These are phyloP conservation scores for Dendrolimus houi DNA, from an alignment of 2,888 invertebrate genomes.

Conservation along the genomic window DNA sequence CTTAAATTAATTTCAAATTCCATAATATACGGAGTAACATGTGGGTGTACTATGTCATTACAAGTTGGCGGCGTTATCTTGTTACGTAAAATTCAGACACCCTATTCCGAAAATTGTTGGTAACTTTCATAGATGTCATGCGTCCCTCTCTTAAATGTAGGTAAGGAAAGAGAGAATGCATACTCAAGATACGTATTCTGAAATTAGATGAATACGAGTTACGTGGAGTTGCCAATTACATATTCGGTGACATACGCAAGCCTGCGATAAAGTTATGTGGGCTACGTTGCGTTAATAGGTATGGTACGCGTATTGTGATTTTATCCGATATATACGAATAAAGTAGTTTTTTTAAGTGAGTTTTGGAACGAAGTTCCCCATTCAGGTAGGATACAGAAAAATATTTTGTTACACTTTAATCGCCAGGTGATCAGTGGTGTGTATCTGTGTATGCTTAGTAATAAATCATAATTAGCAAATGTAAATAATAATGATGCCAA, in stretches of 20 bases:
- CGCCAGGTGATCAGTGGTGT: too few species aligned
- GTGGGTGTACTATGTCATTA: slow-evolving; percentile 8
- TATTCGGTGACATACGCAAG: slow-evolving; percentile 11
- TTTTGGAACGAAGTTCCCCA: too few species aligned
- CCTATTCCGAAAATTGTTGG: slow-evolving; percentile 10
- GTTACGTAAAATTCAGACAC: slow-evolving; percentile 17
- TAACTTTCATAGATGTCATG: slow-evolving; percentile 7
- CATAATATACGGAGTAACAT: slow-evolving; percentile 18
- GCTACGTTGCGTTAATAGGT: background rate
- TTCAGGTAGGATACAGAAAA: too few species aligned
- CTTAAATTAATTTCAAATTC: slow-evolving; percentile 18
- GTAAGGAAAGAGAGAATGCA: slow-evolving; percentile 10
- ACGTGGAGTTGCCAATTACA: slow-evolving; percentile 15
- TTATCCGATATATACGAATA: background rate
- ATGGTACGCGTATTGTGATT: background rate
- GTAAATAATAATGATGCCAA: too few species aligned
- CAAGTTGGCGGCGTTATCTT: slow-evolving; percentile 19
- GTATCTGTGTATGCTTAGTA: too few species aligned
- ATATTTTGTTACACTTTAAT: too few species aligned
- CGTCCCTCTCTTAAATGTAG: slow-evolving; percentile 7
- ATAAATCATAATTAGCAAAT: too few species aligned
- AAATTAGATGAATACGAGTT: slow-evolving; percentile 9
- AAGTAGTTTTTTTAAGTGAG: background rate
- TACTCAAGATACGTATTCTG: slow-evolving; percentile 2
- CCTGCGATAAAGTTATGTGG: slow-evolving; percentile 7